Base-by-base conservation (phyloP, 2,113 vertebrate genomes). In the Nerophis lumbriciformis region DNA sequence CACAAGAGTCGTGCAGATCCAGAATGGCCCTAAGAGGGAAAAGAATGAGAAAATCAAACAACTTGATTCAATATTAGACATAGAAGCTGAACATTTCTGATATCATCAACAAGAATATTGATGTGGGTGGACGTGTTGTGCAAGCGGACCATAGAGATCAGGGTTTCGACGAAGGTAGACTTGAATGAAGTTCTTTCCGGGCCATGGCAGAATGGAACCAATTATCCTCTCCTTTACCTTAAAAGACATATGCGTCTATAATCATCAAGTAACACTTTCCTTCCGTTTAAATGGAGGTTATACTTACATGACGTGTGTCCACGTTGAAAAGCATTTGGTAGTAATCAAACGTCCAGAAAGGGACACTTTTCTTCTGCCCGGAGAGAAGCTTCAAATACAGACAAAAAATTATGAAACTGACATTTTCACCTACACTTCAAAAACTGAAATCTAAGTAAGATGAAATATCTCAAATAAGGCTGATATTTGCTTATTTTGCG, bases 321-420 rank as follows among this genome's bases (percentile, higher is more conserved):
- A 99, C 91, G 72, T 98, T 93, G 8, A 99, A 98, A 81, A 97
- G 96, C 0, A 80, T 92, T 76, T 98, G 96, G 75, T 98, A 99
- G 81, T 96, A 98, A 16, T 98, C 96, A 84, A 99, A 96, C 0
- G 96, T 94, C 97, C 96, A 99, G 87, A 99, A 98, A 42, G 96
- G 93, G 38, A 89, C 89, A 77, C 79, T 93, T 89, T 94, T 95
- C 90, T 92, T 95, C 81, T 95, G 88, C 63, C 92, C 92, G 9
- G 93, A 90, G 69, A 98, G 93, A 73, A 99, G 89, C 95, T 98
- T 36, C 0, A 65, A 69, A 10, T 14, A 19, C 36, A 2, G 70
- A 14, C 59, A 70, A 7, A n/a, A 21, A 54, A 51, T 0, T 28
- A 37, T 47, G 3, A 48, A 48, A 49, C 19, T 1, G 11, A 42